Evolutionary conservation across 2,113 vertebrate genomes (phyloP).

Genomic region (Procavia capensis): DNA sequence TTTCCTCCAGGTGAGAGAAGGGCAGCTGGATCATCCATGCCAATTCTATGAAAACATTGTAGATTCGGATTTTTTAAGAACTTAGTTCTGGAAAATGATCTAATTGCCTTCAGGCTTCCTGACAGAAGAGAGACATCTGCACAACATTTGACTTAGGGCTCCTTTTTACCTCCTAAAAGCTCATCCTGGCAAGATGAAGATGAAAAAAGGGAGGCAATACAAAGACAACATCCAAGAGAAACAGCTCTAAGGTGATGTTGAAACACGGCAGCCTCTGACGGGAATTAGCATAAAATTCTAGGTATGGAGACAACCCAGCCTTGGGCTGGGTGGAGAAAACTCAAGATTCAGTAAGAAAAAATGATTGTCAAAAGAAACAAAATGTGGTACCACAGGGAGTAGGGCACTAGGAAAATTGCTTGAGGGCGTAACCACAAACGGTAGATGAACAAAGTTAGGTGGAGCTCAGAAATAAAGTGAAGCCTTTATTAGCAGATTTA

Average conservation of each 20-base stretch:
- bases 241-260: background rate
- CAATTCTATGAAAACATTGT: background rate
- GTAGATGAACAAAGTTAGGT: constrained; percentile 75
- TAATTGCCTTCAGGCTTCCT: background rate
- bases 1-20: background rate
- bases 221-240: constrained; percentile 28
- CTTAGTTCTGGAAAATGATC: background rate
- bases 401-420: constrained; percentile 68
- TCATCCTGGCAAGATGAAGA: background rate
- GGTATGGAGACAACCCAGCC: background rate
- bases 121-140: background rate
- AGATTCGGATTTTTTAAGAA: constrained; percentile 32
- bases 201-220: background rate
- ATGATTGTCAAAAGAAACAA: constrained; percentile 52
- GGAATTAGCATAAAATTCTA: constrained; percentile 40
- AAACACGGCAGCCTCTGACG: background rate
- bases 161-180: constrained; percentile 3
- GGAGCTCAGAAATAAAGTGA: constrained; percentile 70
- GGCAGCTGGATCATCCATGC: background rate
- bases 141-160: background rate
- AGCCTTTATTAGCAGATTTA: constrained; percentile 64
- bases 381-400: constrained; percentile 58
- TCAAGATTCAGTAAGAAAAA: constrained; percentile 59
- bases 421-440: constrained; percentile 59
- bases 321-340: constrained; percentile 29